Conservation (phyloP, 64 coral and sea anemone genomes). For the Dendronephthya gigantea region DNA sequence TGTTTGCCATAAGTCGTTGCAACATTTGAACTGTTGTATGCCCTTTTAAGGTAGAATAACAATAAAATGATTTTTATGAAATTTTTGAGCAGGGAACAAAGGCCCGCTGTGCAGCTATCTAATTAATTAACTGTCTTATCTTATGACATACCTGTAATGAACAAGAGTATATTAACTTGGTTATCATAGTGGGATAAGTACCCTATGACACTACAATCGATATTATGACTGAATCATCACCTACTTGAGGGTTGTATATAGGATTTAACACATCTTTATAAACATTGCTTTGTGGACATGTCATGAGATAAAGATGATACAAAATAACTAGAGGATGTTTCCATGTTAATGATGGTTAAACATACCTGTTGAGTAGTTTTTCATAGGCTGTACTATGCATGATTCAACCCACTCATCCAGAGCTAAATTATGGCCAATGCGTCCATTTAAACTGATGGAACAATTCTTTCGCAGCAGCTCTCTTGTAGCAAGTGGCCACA, state of each 20-base stretch:
- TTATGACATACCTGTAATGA: too few species aligned
- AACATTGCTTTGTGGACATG: too few species aligned
- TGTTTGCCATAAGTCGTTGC: not conserved
- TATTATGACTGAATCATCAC: too few species aligned
- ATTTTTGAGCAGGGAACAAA: not conserved
- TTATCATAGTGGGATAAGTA: too few species aligned
- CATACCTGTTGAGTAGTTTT: constrained; percentile 18
- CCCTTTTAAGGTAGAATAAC: not conserved
- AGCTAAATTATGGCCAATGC: constrained; percentile 10
- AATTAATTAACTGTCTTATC: too few species aligned
- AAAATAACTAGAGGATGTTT: not conserved
- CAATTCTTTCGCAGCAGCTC: constrained; percentile 19
- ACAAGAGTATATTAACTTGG: too few species aligned
- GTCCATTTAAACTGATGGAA: constrained; percentile 17
- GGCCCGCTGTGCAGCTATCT: too few species aligned
- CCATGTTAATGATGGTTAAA: not conserved
- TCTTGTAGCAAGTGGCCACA: constrained; percentile 25
- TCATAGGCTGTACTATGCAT: constrained; percentile 22
- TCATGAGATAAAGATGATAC: too few species aligned
- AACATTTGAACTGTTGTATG: constrained; percentile 18
- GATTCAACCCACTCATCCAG: constrained; percentile 36
- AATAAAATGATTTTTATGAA: not conserved
- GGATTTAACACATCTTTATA: too few species aligned
- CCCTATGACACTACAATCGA: too few species aligned
- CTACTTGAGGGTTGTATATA: too few species aligned